Evolutionary conservation across 2,797 vertebrate genomes (phyloP).

Genomic region (Streptopelia turtur): DNA sequence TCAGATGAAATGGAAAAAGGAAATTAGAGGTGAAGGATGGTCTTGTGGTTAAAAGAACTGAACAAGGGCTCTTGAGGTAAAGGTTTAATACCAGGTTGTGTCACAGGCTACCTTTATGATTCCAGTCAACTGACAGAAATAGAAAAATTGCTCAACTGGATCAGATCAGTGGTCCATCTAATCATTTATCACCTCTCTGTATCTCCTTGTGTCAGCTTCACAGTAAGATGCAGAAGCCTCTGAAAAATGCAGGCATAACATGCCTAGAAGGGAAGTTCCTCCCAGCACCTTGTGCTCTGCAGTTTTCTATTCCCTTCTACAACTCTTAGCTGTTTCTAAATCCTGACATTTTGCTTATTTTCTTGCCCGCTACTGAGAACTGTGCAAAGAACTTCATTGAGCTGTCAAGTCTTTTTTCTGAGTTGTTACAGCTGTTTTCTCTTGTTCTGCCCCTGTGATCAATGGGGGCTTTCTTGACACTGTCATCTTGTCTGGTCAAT

Average conservation of each 20-base stretch:
- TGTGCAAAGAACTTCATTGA: constrained; percentile 50
- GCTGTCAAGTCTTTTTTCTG: constrained; percentile 56
- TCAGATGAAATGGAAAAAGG: constrained; percentile 55
- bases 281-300: not conserved
- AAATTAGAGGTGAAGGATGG: constrained; percentile 51
- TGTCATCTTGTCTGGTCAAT: constrained; percentile 69
- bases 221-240: not conserved
- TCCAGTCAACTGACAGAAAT: constrained; percentile 9
- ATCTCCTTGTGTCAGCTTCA: not conserved
- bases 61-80: constrained; percentile 36
- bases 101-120: constrained; percentile 36
- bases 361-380: not conserved
- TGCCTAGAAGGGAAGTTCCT: not conserved
- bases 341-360: constrained; percentile 34
- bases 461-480: constrained; percentile 60
- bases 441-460: constrained; percentile 67
- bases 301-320: not conserved
- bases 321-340: not conserved
- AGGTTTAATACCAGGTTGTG: constrained; percentile 40
- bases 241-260: not conserved
- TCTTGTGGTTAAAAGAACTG: constrained; percentile 49
- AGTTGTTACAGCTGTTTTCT: constrained; percentile 69
- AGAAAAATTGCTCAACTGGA: not conserved
- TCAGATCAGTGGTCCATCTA: constrained; percentile 22
- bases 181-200: not conserved